These are phyloP conservation scores for Rhyzopertha dominica DNA, from an alignment of 1,140 invertebrate genomes.

Conservation along the genomic window DNA sequence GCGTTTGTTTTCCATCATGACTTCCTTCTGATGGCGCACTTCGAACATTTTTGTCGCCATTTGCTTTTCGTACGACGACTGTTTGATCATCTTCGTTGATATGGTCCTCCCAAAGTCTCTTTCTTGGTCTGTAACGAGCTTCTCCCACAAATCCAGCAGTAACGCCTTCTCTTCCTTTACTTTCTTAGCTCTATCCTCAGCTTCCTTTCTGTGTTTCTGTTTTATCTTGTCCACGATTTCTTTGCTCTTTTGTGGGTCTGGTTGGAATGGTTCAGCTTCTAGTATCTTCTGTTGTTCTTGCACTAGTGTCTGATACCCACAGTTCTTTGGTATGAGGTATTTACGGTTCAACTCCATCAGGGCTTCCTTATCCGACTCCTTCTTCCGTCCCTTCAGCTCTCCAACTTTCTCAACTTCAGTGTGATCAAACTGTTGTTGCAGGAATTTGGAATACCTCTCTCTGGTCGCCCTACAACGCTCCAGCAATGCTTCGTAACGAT, in stretches of 20 bases:
- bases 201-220: slow-evolving; percentile 26
- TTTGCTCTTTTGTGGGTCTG: slow-evolving; percentile 21
- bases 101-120: slow-evolving; percentile 47
- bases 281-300: too few species aligned
- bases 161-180: slow-evolving; percentile 39
- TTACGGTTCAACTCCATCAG: too few species aligned
- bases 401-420: slow-evolving; percentile 8
- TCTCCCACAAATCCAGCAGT: slow-evolving; percentile 42
- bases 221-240: slow-evolving; percentile 38
- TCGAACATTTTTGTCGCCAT: slow-evolving; percentile 56
- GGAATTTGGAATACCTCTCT: slow-evolving; percentile 28
- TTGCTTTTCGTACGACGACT: slow-evolving; percentile 59
- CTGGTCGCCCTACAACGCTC: slow-evolving; percentile 25
- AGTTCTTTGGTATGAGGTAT: too few species aligned
- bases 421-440: slow-evolving; percentile 10
- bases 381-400: slow-evolving; percentile 22
- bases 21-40: slow-evolving; percentile 51
- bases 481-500: slow-evolving; percentile 43
- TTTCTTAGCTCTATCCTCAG: slow-evolving; percentile 26
- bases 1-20: slow-evolving; percentile 50
- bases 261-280: slow-evolving; percentile 14
- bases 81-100: slow-evolving; percentile 51
- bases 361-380: too few species aligned
- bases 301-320: too few species aligned
- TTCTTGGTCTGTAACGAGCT: slow-evolving; percentile 45